phyloP scores from a whole-genome alignment of 1,140 invertebrate genomes.

The Aricia agestis region DNA sequence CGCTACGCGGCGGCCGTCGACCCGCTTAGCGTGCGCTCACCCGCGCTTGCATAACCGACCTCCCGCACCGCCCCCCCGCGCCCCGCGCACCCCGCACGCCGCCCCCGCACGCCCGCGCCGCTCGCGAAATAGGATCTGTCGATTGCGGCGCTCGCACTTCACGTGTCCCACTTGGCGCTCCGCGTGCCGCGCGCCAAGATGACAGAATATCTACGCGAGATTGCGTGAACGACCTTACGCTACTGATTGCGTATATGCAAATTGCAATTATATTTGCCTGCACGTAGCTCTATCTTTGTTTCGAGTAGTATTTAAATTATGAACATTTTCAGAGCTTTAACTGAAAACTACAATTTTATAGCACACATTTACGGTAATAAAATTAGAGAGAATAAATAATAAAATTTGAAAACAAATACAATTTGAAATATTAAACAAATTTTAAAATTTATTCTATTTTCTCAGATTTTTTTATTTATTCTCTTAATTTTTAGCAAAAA shows the following conservation, averaged over 20 bases:
- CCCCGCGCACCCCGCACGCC: conserved; percentile 37
- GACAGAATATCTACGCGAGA: conserved; percentile 36
- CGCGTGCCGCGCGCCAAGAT: conserved; percentile 23
- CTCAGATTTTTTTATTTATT: not conserved
- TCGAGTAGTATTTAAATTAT: not conserved
- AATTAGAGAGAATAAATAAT: conserved; percentile 3
- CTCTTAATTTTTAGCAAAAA: conserved; percentile 14
- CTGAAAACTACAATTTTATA: too few relatives aligned
- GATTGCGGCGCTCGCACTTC: conserved; percentile 37
- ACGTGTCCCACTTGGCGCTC: conserved; percentile 54
- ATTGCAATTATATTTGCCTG: conserved; percentile 24
- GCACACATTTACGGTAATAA: not conserved
- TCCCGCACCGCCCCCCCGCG: conserved; percentile 48
- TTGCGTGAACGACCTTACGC: conserved; percentile 57
- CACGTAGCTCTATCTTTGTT: conserved; percentile 22
- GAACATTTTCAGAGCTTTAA: not conserved
- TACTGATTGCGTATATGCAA: conserved; percentile 51
- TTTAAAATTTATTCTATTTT: not conserved
- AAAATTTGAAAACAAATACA: not conserved
- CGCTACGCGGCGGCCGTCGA: conserved; percentile 60
- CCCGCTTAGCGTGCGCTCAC: conserved; percentile 71
- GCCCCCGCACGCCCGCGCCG: conserved; percentile 35
- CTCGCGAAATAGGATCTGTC: conserved; percentile 58
- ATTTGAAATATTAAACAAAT: not conserved
- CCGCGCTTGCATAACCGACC: conserved; percentile 75